Base-by-base conservation (phyloP, 2,888 invertebrate genomes). In the Pteria penguin region DNA sequence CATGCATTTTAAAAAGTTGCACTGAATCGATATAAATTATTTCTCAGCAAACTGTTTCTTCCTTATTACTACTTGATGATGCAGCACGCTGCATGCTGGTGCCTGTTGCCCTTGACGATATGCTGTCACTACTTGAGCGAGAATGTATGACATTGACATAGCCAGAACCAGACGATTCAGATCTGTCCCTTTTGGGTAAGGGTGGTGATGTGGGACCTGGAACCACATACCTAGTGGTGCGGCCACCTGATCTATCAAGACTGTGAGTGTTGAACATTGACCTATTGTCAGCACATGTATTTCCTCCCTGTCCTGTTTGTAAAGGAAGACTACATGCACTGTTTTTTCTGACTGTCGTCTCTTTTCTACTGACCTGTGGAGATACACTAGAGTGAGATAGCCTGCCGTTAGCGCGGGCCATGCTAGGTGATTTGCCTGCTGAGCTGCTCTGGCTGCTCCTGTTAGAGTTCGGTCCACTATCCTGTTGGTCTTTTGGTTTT, bases 401-500 rank as follows among this genome's bases (percentile, higher is more conserved):
- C 14, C 57, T 55, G 55, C 32, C 31, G 33, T 33, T 68, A 29
- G 4, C 31, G n/a, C 54, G 72, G 26, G 72, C 33, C 24, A 33
- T 57, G 22, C 32, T 62, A 22, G 63, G 63, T 27, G 63, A 63
- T 11, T 33, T 33, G 11, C 24, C 14, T 18, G 33, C n/a, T 5
- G 36, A 8, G 26, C 22, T 22, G 4, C 33, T 32, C 2, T 26
- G 36, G 26, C 36, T 63, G 22, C 65, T 57, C 32, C 52, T 54
- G 27, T 55, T 54, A 32, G 36, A 31, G 22, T 55, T 36, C 4
- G 63, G 33, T 18, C 65, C 55, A 72, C 73, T 27, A 55, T 68
- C 22, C 76, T 71, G 45, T 18, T 45, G 45, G 18, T 45, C 45
- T 14, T 67, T 57, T 8, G 76, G 73, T 73, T 83, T 87, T 8